phyloP scores from a whole-genome alignment of 2,888 invertebrate species.

The Drepanosiphum platanoidis region DNA sequence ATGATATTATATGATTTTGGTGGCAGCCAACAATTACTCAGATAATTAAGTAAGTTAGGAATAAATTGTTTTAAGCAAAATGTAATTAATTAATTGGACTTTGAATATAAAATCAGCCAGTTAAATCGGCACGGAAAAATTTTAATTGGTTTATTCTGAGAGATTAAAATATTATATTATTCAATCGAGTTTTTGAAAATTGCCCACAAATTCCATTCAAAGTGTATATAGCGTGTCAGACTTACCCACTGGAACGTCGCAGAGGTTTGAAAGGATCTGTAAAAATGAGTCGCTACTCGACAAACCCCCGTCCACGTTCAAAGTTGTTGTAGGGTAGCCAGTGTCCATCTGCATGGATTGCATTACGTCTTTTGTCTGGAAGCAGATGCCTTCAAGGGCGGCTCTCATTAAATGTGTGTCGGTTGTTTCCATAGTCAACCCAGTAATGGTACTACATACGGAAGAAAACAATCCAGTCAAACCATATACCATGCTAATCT shows the following conservation, averaged over 20 bases:
- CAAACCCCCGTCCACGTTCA: conserved; percentile 95
- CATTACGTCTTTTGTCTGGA: conserved; percentile 92
- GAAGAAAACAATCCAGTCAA: background rate
- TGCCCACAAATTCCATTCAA: too few species aligned
- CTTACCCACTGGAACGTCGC: conserved; percentile 89
- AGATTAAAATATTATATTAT: too few species aligned
- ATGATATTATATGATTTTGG: background rate
- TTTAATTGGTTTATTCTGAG: too few species aligned
- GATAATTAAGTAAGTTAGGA: too few species aligned
- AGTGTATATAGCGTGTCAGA: too few species aligned
- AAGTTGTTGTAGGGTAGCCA: conserved; percentile 80
- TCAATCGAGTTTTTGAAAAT: too few species aligned
- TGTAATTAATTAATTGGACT: too few species aligned
- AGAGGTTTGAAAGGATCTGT: conserved; percentile 95
- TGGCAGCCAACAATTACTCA: background rate
- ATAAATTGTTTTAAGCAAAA: too few species aligned
- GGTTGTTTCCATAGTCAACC: conserved; percentile 90
- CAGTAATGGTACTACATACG: conserved; percentile 82
- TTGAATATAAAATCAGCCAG: too few species aligned
- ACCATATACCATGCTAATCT: too few species aligned
- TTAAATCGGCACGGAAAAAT: too few species aligned
- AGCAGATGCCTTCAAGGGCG: conserved; percentile 93
- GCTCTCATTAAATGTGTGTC: conserved; percentile 94
- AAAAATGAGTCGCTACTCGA: conserved; percentile 88
- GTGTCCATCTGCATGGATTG: conserved; percentile 96